Evolutionary conservation across 2,888 invertebrate species (phyloP), one percentile per base, ranked within the genome.

Genomic region (Dasysyrphus tricinctus): DNA sequence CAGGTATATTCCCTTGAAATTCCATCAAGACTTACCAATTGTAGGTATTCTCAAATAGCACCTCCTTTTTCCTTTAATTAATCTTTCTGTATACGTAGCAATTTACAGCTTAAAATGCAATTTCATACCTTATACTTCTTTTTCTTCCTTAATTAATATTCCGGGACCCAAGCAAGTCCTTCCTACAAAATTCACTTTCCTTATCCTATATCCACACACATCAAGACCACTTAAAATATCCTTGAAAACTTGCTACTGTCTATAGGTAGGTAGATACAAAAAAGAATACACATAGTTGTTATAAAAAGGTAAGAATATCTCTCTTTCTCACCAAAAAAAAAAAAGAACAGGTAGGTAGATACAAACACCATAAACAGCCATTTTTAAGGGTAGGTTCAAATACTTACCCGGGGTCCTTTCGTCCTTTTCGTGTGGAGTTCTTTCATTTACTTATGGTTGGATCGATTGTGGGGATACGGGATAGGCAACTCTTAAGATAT

Each of bases 381-480:
- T 51, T 51, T 54, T 72, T 72, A 78, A 79, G 82, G 79, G 79
- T 69, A 44, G 78, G 63, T 63, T 32, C 61, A 69, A 73, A 63
- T 77, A 63, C 29, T 24, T 24, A 7, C 24, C 5, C 5, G 11
- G 49, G 49, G 12, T 14, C 32, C 29, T 59, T 78, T 78, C 67
- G 70, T 76, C 63, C 65, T 65, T 49, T 65, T 11, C 16, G 16
- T 9, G 11, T 65, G 65, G 47, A 32, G 67, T 56, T 47, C 8
- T 19, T 39, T 44, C 11, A 14, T 37, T 14, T 47, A 6, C 63
- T 56, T 29, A 34, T 42, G n/a, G 12, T 74, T 61, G 9, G 29
- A 16, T 32, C 12, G 24, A 34, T n/a, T 67, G 59, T 76, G 77
- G 57, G 51, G 73, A 72, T 63, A 59, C 72, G 57, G 51, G 73